Evolutionary conservation across 2,113 vertebrate species (phyloP).

Genomic region (Oostethus manadensis): DNA sequence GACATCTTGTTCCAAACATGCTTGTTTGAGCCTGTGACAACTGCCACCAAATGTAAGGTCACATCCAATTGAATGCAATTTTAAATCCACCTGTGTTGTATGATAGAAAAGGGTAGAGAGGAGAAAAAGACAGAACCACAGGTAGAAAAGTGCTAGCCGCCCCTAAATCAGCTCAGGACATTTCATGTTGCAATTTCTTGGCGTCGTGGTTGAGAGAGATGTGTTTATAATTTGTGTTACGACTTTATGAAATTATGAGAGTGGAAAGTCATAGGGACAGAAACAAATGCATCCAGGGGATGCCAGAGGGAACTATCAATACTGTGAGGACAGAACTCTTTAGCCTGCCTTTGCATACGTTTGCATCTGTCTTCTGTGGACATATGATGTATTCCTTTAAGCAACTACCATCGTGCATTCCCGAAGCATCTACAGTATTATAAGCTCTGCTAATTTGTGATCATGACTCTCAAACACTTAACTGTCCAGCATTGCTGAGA

Average conservation of each 20-base stretch:
- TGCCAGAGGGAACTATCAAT: conserved; percentile 69
- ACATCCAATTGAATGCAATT: neutral
- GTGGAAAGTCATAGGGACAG: conserved; percentile 60
- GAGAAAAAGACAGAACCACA: conserved; percentile 45
- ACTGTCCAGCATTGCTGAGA: conserved; percentile 40
- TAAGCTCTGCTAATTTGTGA: conserved; percentile 43
- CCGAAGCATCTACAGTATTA: conserved; percentile 56
- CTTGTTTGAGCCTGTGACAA: too few relatives aligned
- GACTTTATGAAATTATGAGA: conserved; percentile 73
- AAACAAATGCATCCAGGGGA: conserved; percentile 70
- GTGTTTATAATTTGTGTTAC: conserved; percentile 78
- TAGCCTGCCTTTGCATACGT: conserved; percentile 17
- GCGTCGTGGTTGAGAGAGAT: conserved; percentile 68
- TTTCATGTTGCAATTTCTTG: conserved; percentile 71
- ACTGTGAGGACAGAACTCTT: conserved; percentile 43
- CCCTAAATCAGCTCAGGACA: conserved; percentile 66
- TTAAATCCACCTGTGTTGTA: conserved; percentile 34
- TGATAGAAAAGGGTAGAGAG: conserved; percentile 7
- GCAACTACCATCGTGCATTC: conserved; percentile 44
- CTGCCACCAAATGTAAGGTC: too few relatives aligned
- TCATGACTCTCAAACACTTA: conserved; percentile 53
- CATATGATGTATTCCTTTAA: conserved; percentile 38
- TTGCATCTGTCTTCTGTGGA: conserved; percentile 36
- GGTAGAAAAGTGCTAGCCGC: conserved; percentile 57
- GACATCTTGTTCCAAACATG: too few relatives aligned